Percentiles rank a stretch among this genome's conserved stretches.
Evolutionary conservation across 1,140 invertebrate species (phyloP).

Genomic region (Watersipora subatra): DNA sequence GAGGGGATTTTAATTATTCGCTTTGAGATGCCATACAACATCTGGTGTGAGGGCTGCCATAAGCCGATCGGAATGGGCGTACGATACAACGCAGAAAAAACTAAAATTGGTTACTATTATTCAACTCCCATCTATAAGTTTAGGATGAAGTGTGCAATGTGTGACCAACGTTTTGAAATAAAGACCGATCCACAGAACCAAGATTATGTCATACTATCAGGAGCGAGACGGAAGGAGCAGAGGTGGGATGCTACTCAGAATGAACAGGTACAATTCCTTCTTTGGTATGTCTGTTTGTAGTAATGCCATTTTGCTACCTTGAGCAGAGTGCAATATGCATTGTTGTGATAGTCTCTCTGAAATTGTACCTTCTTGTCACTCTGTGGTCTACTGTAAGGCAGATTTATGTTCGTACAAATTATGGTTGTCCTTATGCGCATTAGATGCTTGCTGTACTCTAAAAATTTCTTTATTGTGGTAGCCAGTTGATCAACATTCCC

Average conservation of each 20-base stretch:
- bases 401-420: too few species aligned
- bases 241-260: conserved; percentile 94
- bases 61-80: conserved; percentile 99
- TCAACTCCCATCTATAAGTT: conserved; percentile 95
- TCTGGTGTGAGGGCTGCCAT: conserved; percentile 94
- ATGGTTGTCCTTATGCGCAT: too few species aligned
- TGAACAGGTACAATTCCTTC: conserved; percentile 79
- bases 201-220: conserved; percentile 88
- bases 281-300: too few species aligned
- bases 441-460: too few species aligned
- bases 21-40: conserved; percentile 99
- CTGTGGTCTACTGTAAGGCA: too few species aligned
- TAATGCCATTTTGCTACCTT: too few species aligned
- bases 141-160: conserved; percentile 97
- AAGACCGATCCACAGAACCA: conserved; percentile 98
- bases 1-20: conserved; percentile 90
- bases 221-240: conserved; percentile 88
- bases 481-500: too few species aligned
- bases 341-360: too few species aligned
- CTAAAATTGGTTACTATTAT: conserved; percentile 96
- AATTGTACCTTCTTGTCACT: too few species aligned
- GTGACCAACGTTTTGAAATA: conserved; percentile 93
- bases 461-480: too few species aligned
- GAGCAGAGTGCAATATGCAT: too few species aligned
- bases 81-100: conserved; percentile 95